Conservation (phyloP, 2,113 vertebrate genomes). For the Micronycteris hirsuta region DNA sequence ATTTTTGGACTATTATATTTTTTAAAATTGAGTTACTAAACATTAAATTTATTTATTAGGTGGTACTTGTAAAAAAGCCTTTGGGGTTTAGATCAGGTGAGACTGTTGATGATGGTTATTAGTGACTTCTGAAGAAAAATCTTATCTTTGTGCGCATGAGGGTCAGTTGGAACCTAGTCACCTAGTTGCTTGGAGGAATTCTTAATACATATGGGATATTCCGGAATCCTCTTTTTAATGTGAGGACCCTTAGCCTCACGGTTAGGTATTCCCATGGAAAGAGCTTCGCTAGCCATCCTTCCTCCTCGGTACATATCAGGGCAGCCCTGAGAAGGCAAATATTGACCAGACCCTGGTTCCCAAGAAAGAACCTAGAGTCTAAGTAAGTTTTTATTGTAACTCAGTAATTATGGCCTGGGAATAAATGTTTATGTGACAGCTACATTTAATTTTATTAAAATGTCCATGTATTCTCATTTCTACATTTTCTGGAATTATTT, state of each 20-base stretch:
- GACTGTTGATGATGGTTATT: background rate
- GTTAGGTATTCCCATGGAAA: background rate
- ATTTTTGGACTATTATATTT: background rate
- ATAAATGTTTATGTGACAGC: background rate
- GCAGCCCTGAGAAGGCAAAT: background rate
- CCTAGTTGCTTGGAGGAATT: background rate
- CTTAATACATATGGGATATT: background rate
- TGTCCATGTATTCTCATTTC: background rate
- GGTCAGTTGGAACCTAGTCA: background rate
- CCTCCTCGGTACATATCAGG: background rate
- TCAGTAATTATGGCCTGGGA: background rate
- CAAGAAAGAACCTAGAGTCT: background rate
- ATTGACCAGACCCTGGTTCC: background rate
- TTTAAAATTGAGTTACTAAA: background rate
- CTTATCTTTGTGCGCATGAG: background rate
- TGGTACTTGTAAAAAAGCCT: background rate
- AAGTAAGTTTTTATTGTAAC: background rate
- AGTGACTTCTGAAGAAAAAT: background rate
- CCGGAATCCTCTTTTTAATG: background rate
- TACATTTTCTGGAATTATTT: background rate
- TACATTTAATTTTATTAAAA: background rate
- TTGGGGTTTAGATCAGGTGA: background rate
- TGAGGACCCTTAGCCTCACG: background rate
- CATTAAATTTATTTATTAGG: background rate
- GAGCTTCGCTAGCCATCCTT: background rate